Base-by-base conservation (phyloP, 2,888 invertebrate genomes). In the Dermolepida albohirtum region DNA sequence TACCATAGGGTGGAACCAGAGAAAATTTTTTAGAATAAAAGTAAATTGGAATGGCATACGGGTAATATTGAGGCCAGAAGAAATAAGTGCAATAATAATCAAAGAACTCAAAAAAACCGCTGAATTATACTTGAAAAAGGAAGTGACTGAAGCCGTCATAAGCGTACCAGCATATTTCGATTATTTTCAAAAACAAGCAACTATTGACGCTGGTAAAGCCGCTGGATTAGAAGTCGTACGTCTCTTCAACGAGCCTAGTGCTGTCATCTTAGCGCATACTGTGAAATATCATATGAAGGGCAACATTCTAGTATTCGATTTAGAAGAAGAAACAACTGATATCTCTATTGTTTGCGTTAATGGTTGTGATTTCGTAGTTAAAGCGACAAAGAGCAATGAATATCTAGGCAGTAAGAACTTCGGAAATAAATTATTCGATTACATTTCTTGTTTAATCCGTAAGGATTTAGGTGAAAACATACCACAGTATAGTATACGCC, bases 141-240 rank as follows among this genome's bases (percentile, higher is more conserved):
- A 29, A 6, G 70, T 76, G 1, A 66, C 43, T 12, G 74, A 73
- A 55, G 75, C 72, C 12, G 74, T 76, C 11, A 72, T 77, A 27
- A 77, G 76, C 1, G 77, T 77, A n/a, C 78, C 78, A 2, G 76
- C 78, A 1, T 74, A 75, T 70, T 78, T 77, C 49, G 75, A 72
- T 67, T 71, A 75, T 41, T 47, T 67, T 1, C 76, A 76, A 67
- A 67, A 76, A 44, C 71, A 75, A 54, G 76, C 75, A 14, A 77
- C 76, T 6, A 72, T 73, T 44, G 71, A 74, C n/a, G 77, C 76
- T n/a, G 77, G 71, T 6, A 68, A 55, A 62, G 71, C 73, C 10
- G 74, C 75, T 7, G 76, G 74, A 10, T 74, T 76, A 49, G 59
- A 72, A 14, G 69, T 71, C 16, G 41, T 75, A 10, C 70, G 70